phyloP scores from a whole-genome alignment of 2,888 invertebrate genomes.

The Drosophila bunnanda region DNA sequence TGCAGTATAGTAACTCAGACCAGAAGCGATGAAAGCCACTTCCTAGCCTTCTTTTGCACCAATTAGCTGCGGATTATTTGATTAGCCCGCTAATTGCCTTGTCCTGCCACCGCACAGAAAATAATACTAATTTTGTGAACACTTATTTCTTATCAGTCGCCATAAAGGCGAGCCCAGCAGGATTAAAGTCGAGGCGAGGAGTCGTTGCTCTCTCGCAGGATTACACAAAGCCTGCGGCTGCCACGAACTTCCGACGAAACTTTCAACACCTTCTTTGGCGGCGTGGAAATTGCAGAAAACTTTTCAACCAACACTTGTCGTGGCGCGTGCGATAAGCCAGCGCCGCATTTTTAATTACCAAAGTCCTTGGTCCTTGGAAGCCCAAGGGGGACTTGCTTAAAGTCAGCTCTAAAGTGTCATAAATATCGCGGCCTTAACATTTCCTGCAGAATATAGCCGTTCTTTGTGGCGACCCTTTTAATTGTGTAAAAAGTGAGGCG shows the following conservation, averaged over 20 bases:
- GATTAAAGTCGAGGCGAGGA: slow-evolving; percentile 62
- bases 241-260: slow-evolving; percentile 47
- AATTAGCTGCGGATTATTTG: slow-evolving; percentile 70
- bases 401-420: slow-evolving; percentile 70
- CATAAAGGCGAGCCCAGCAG: slow-evolving; percentile 61
- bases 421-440: slow-evolving; percentile 59
- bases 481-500: slow-evolving; percentile 48
- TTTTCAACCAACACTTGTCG: slow-evolving; percentile 64
- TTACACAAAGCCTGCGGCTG: slow-evolving; percentile 38
- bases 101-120: slow-evolving; percentile 45
- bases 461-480: slow-evolving; percentile 42
- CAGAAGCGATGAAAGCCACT: background rate
- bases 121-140: slow-evolving; percentile 65
- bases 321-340: slow-evolving; percentile 75
- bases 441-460: slow-evolving; percentile 49
- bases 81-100: slow-evolving; percentile 69
- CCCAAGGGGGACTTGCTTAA: slow-evolving; percentile 15
- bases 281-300: slow-evolving; percentile 57
- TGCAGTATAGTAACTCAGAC: background rate
- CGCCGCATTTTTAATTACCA: slow-evolving; percentile 75
- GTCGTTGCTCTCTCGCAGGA: slow-evolving; percentile 19
- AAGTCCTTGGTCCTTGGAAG: slow-evolving; percentile 33
- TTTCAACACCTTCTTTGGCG: slow-evolving; percentile 46
- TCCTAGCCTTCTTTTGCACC: slow-evolving; percentile 5
- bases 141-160: slow-evolving; percentile 73